Conservation (phyloP, 2,797 vertebrate species). For the Capromys pilorides region DNA sequence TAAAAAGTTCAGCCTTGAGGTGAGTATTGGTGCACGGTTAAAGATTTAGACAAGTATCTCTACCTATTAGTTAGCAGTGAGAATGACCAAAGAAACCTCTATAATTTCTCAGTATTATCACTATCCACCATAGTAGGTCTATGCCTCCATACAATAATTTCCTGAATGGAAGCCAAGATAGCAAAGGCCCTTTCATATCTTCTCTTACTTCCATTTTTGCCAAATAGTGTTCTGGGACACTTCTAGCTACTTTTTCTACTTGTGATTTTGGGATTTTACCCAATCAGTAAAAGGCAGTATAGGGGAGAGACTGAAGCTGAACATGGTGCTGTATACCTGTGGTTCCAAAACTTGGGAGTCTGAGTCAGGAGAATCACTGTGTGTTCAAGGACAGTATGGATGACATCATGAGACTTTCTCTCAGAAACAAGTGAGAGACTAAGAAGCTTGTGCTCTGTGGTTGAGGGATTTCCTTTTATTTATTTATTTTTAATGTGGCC, state of each 20-base stretch:
- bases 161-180: neutral
- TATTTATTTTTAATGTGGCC: no score
- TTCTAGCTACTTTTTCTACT: neutral
- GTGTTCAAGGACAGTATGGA: neutral
- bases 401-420: neutral
- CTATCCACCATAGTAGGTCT: neutral
- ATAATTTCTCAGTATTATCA: neutral
- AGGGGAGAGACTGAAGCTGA: neutral
- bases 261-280: slow-evolving; percentile 16
- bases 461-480: neutral
- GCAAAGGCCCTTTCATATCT: neutral
- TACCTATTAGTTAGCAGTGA: neutral
- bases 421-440: neutral
- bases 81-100: neutral
- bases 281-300: neutral
- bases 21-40: neutral
- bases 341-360: neutral
- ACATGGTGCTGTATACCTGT: neutral
- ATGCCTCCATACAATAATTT: neutral
- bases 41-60: neutral
- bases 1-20: neutral
- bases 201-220: neutral
- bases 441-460: neutral
- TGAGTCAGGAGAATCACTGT: neutral
- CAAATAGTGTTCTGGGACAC: neutral